These are phyloP conservation scores for Diarsia brunnea DNA, from an alignment of 2,888 invertebrate genomes.

Conservation along the genomic window DNA sequence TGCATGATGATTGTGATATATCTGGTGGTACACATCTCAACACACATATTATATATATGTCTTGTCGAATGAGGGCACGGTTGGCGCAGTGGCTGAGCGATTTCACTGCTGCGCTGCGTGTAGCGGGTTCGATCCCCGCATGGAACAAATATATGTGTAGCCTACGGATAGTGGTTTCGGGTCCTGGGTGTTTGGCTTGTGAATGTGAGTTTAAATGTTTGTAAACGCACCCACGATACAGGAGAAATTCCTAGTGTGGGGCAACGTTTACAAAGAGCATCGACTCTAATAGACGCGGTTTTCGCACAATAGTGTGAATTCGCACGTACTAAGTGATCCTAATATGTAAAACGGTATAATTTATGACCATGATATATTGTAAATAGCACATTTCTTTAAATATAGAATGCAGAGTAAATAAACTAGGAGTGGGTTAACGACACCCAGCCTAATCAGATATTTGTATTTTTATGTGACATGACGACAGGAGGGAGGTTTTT, in stretches of 20 bases:
- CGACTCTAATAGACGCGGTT: not conserved
- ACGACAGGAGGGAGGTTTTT: not conserved
- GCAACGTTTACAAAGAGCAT: constrained; percentile 2
- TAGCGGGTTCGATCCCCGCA: too few species aligned
- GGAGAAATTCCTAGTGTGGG: too few species aligned
- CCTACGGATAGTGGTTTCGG: too few species aligned
- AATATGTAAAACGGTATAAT: constrained; percentile 31
- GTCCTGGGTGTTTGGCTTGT: too few species aligned
- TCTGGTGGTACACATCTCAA: too few species aligned
- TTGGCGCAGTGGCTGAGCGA: too few species aligned
- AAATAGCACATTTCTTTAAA: not conserved
- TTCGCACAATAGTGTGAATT: constrained; percentile 32
- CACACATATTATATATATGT: not conserved
- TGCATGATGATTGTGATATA: too few species aligned
- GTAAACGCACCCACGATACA: too few species aligned
- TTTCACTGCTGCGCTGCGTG: too few species aligned
- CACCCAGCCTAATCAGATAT: not conserved
- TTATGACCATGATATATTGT: not conserved
- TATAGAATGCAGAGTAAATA: not conserved
- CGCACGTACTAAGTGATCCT: not conserved
- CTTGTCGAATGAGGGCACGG: too few species aligned
- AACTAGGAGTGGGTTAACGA: not conserved
- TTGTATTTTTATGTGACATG: not conserved
- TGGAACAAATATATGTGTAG: too few species aligned
- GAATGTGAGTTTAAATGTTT: too few species aligned